Evolutionary conservation across 2,888 invertebrate species (phyloP), one percentile per base, ranked within the genome.

Genomic region (Noctua janthina): DNA sequence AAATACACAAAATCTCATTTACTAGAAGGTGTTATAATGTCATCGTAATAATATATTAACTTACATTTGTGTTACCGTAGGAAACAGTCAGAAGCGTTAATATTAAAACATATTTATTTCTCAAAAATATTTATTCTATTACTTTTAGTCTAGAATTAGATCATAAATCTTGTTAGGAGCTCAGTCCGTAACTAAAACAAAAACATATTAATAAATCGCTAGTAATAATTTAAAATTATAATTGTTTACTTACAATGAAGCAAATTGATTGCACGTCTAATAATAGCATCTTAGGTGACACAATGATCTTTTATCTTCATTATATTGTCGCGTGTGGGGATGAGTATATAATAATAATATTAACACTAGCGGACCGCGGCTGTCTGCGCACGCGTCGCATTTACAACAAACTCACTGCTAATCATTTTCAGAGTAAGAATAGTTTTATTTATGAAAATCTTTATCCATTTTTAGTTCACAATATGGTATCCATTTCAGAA

Each of bases 221-320:
- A 49, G 29, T 46, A 66, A 20, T 83, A 29, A 70, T 83, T 84
- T 74, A 13, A 74, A 72, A 46, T 74, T 29, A 74, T 59, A 74
- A 84, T 59, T 75, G 68, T 77, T 84, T 75, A 77, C 74, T 62
- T 81, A 76, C 67, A 81, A 71, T 74, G 66, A 68, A 81, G 75
- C 54, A 73, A 67, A 76, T 84, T 84, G 66, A 84, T 84, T 85
- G 62, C 72, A 75, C 62, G 75, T 85, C 56, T 81, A 81, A 67
- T 85, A 85, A 85, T 84, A 84, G 81, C 85, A 74, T 84, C 85
- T 81, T 81, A 75, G 51, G 73, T 78, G 85, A 85, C 85, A 85
- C 84, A 84, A 81, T 69, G 81, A 85, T 85, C 78, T 84, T 84
- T 84, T 85, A 84, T 84, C 84, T 84, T 82, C 73, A 74, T 81